Base-by-base conservation (phyloP, 2,888 invertebrate genomes). In the Hydropsyche betteni region DNA sequence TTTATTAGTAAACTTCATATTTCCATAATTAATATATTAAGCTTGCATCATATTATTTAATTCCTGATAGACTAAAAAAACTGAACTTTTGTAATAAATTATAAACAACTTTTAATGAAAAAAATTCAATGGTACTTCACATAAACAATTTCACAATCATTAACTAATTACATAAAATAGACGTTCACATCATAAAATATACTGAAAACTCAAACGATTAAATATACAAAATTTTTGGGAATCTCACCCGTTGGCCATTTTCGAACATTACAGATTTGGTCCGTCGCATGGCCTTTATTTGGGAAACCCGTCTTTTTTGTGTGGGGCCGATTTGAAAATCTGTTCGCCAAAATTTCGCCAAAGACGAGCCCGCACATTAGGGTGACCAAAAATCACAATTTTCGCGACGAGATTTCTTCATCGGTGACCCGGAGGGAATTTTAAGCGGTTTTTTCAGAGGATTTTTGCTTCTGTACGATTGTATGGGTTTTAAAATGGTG, bases 251-350 rank as follows among this genome's bases (percentile, higher is more conserved):
- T 34, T 36, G 34, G 34, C 72, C 72, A 72, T 72, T 72, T 61
- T 34, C 55, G 72, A 72, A 55, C 61, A 55, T 72, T 72, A 72
- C 72, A 72, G 72, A 72, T 72, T 72, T 72, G 72, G 72, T 58
- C 58, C 38, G 72, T 55, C 72, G 72, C 52, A 33, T 33, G 64
- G 64, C 64, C 72, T 72, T 58, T 72, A 72, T 72, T 72, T 72
- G 72, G 72, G 55, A 58, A 72, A 58, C n/a, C 38, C 72, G 55
- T 72, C 58, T 38, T 58, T 72, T 72, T 72, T 36, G 64, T 36
- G 24, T 36, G 36, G 12, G 64, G 3, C 36, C 72, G 72, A 72
- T 55, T 58, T 72, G 72, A 72, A 72, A 72, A 72, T 55, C 58
- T 58, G 38, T 44, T 44, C 44, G 44, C 44, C 61, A 44, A 8